Conservation (phyloP, 1,140 invertebrate species). For the Tetramorium parvispinum region DNA sequence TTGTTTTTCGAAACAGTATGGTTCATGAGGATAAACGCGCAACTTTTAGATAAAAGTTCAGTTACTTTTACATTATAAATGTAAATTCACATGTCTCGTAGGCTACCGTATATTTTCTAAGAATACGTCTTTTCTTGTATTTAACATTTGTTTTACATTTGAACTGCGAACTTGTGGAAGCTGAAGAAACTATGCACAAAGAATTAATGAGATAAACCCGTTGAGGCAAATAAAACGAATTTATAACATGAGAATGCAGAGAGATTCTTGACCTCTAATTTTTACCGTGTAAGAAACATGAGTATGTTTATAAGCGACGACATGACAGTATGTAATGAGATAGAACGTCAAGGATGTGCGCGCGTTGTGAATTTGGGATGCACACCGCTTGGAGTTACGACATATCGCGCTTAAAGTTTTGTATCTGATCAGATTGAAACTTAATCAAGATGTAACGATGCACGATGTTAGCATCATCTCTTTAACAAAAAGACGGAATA, state of each 20-base stretch:
- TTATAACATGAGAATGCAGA: neutral
- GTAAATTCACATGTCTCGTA: neutral
- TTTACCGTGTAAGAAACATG: neutral
- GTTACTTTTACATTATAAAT: too few species aligned
- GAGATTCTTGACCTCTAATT: slow-evolving; percentile 2
- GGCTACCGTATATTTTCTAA: neutral
- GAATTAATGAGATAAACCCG: neutral
- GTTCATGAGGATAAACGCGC: neutral
- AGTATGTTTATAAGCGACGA: neutral
- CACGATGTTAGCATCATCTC: neutral
- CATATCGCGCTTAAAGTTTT: neutral
- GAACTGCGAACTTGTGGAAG: neutral
- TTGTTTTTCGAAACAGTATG: neutral
- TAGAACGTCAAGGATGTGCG: neutral
- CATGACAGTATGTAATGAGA: neutral
- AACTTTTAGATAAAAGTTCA: neutral
- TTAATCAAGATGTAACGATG: neutral
- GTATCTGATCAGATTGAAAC: neutral
- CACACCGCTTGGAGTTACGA: neutral
- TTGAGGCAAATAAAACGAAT: neutral
- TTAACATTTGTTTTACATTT: neutral
- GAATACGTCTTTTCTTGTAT: neutral
- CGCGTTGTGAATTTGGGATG: neutral
- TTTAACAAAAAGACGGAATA: neutral
- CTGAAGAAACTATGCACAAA: neutral